phyloP scores from a whole-genome alignment of 2,888 invertebrate genomes.

The Agriopis leucophaearia region DNA sequence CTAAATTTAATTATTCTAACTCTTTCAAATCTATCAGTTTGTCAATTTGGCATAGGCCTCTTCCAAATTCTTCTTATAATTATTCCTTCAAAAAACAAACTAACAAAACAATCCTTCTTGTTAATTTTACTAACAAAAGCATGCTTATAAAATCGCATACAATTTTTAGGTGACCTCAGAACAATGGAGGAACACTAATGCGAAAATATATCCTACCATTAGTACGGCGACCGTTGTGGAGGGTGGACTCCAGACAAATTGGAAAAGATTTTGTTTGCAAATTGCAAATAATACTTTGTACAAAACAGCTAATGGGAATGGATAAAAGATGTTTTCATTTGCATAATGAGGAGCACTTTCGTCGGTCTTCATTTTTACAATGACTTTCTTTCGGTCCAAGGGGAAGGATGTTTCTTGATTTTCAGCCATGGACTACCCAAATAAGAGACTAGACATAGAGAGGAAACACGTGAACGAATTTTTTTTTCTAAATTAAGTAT shows the following conservation, averaged over 20 bases:
- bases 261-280: conserved; percentile 72
- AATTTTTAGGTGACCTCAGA: conserved; percentile 63
- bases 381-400: conserved; percentile 55
- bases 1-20: no score
- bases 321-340: conserved; percentile 79
- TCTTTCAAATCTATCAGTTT: no score
- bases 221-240: conserved; percentile 54
- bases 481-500: not conserved
- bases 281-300: conserved; percentile 75
- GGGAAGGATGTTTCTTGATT: conserved; percentile 55
- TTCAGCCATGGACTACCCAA: conserved; percentile 17
- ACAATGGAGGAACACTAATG: conserved; percentile 59
- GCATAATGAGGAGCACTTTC: conserved; percentile 73
- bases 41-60: no score
- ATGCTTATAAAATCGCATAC: conserved; percentile 56
- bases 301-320: conserved; percentile 67
- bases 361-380: conserved; percentile 69
- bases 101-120: conserved; percentile 28
- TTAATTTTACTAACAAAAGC: conserved; percentile 48
- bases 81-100: not conserved
- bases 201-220: conserved; percentile 67
- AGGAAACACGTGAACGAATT: no score
- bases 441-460: no score
- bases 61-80: no score
- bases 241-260: conserved; percentile 66